Percentiles rank a stretch among this genome's conserved stretches.
phyloP scores from a whole-genome alignment of 2,797 vertebrate genomes.

The Pipistrellus pipistrellus region DNA sequence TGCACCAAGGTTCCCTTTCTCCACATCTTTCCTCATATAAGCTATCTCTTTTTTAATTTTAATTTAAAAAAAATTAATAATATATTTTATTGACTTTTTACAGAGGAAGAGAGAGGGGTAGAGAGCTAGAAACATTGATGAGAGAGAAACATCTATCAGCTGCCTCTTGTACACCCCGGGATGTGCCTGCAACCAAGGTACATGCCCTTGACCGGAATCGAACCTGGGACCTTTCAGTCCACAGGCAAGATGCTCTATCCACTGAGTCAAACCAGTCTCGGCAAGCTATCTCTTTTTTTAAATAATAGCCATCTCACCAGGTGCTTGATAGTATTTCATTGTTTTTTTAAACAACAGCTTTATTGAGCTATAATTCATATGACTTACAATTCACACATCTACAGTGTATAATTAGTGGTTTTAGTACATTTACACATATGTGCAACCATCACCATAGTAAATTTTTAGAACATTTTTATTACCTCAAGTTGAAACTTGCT shows the following conservation, averaged over 20 bases:
- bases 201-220: too few species aligned
- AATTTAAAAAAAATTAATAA: too few species aligned
- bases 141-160: too few species aligned
- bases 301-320: neutral
- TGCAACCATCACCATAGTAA: neutral
- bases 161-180: too few species aligned
- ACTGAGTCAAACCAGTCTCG: too few species aligned
- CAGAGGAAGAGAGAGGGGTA: too few species aligned
- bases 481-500: too few species aligned
- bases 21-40: neutral
- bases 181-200: too few species aligned
- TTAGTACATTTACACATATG: neutral
- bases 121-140: too few species aligned
- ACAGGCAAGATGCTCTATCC: too few species aligned
- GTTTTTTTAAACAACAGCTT: neutral
- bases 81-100: too few species aligned
- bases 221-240: too few species aligned
- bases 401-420: neutral
- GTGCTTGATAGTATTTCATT: neutral
- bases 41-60: neutral
- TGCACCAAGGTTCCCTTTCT: neutral
- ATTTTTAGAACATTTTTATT: neutral
- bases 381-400: neutral
- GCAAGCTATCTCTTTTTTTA: neutral
- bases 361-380: neutral